Base-by-base conservation (phyloP, 2,113 vertebrate genomes). In the Geococcyx californianus region DNA sequence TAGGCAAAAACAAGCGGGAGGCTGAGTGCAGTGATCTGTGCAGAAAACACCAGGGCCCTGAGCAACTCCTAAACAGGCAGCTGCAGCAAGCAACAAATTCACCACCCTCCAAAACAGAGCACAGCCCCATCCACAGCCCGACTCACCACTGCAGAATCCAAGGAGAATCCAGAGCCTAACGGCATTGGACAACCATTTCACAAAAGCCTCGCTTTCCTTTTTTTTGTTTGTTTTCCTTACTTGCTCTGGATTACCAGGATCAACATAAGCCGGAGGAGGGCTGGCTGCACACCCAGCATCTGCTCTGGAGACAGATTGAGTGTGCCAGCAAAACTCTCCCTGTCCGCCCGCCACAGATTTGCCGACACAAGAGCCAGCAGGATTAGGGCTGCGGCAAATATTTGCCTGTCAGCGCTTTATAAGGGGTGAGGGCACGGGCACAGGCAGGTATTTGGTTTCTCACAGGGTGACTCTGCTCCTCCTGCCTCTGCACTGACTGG, bases 381-480 rank as follows among this genome's bases (percentile, higher is more conserved):
- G 96, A 97, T 97, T 97, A 97, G 79, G 45, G 78, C 82, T 4
- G 49, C 19, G 17, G 82, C 76, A 95, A 92, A 55, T 82, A 94
- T 96, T 90, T 69, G 52, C 44, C 64, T 16, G 62, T 97, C 96
- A 97, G 95, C 96, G 83, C 83, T 97, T 94, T 63, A 19, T 28
- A 56, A 45, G 2, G 84, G 72, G 44, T n/a, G 76, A 75, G 59
- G 87, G 91, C 82, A 69, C 31, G 11, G 66, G 3, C 78, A 47
- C 34, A 2, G 68, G 24, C 33, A 8, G 45, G 29, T 42, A 17
- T 76, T 47, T 29, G 54, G 31, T 54, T 83, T 66, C 87, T 15
- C 81, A 47, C 73, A 42, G 29, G 45, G 58, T 66, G 66, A 36
- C 52, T 58, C 44, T 25, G 69, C 74, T 89, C 31, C 58, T 67